These are phyloP conservation scores for Grallaria varia DNA, from an alignment of 2,113 vertebrate genomes.

Conservation along the genomic window DNA sequence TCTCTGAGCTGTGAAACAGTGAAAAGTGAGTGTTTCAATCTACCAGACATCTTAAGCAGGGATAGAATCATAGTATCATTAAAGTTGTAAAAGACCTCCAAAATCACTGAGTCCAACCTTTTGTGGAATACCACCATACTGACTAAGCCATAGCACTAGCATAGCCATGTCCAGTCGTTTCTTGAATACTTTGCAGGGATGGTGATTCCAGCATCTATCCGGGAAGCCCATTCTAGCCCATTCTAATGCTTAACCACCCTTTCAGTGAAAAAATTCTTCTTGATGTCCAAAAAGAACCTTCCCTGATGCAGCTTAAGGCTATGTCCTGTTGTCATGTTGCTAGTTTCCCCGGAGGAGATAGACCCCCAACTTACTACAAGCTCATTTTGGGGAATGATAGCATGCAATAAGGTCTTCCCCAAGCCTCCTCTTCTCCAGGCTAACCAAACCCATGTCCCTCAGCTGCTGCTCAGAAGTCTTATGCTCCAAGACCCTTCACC, in stretches of 20 bases:
- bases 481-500: background rate
- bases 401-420: background rate
- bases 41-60: background rate
- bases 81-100: background rate
- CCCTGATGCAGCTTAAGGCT: background rate
- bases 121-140: background rate
- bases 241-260: background rate
- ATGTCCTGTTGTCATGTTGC: background rate
- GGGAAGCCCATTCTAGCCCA: background rate
- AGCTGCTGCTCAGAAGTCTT: background rate
- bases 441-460: background rate
- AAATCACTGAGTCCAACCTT: background rate
- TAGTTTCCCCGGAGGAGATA: background rate
- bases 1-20: background rate
- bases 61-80: background rate
- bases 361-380: background rate
- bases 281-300: background rate
- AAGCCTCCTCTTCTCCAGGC: background rate
- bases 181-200: background rate
- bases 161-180: background rate
- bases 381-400: background rate
- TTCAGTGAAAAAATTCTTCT: background rate
- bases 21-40: background rate
- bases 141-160: background rate
- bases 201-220: background rate